Evolutionary conservation across 2,113 vertebrate species (phyloP), one percentile per base, ranked within the genome.

Genomic region (Corydoras sp.): DNA sequence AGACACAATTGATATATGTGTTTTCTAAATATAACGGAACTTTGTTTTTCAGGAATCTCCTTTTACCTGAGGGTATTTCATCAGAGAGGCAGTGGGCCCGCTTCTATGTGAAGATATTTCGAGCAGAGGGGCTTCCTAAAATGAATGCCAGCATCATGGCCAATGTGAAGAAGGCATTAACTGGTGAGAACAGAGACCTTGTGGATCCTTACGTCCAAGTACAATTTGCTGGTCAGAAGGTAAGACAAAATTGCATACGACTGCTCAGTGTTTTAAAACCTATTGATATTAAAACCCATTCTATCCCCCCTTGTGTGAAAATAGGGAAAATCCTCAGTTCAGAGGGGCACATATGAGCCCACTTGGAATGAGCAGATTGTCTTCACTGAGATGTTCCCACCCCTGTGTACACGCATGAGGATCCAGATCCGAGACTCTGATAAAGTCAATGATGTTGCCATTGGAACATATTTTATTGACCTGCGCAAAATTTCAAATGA

Each of bases 81-180:
- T 58, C 92, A 0, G 96, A 99, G 78, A 89, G 97, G 56, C 97
- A 97, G 81, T 99, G 97, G 97, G 97, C 96, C 9, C 94, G 95
- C 0, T 98, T 95, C 84, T 97, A 98, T 30, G 67, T 99, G 80
- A 97, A 94, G 86, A 89, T 99, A 78, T 97, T 94, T 79, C 86
- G 91, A 2, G 97, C 97, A 0, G 96, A 98, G 74, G 97, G 97
- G 0, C 89, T 99, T 6, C 97, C 97, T 9, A 90, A 94, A 0
- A 99, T 99, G 97, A 99, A 99, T 89, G 93, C 94, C 58, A 98
- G 95, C 90, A 92, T 99, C 84, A 97, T 99, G 95, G 95, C 97
- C 83, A 99, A 99, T 0, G 88, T 99, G 66, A 99, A 99, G 84
- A 99, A 99, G 86, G 97, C 96, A 0, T 93, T 99, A 72, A 98